These are phyloP conservation scores for Scopus umbretta DNA, from an alignment of 2,113 vertebrate genomes.

Conservation along the genomic window DNA sequence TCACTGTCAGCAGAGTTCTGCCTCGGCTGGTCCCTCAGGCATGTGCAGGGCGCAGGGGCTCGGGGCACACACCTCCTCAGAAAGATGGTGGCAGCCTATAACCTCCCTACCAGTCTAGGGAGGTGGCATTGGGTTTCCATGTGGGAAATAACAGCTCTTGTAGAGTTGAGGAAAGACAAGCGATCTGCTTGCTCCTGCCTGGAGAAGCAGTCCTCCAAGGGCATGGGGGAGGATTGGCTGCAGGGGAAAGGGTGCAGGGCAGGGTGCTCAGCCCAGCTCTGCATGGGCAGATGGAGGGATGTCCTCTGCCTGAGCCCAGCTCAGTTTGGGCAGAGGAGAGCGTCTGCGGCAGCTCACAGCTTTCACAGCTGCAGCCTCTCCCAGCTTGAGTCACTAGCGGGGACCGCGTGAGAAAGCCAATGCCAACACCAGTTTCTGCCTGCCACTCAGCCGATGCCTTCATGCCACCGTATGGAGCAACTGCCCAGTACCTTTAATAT, in stretches of 20 bases:
- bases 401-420: not conserved
- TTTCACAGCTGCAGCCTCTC: not conserved
- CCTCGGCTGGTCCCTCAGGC: rapidly evolving
- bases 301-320: not conserved
- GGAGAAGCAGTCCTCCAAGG: rapidly evolving
- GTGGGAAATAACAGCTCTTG: not conserved
- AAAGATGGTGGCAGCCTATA: not conserved
- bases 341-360: rapidly evolving
- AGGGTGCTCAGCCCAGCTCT: not conserved
- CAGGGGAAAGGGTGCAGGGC: not conserved
- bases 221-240: rapidly evolving
- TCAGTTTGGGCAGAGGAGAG: rapidly evolving
- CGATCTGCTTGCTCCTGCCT: rapidly evolving
- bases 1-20: not conserved
- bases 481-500: not conserved
- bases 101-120: rapidly evolving
- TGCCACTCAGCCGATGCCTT: not conserved
- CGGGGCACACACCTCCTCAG: rapidly evolving
- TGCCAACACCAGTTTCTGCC: not conserved
- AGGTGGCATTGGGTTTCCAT: not conserved
- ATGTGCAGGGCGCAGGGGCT: rapidly evolving
- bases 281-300: rapidly evolving
- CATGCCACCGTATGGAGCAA: not conserved
- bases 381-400: rapidly evolving
- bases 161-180: not conserved